Percentiles rank a stretch among this genome's conserved stretches.
phyloP scores from a whole-genome alignment of 2,113 vertebrate genomes.

The Argyrosomus japonicus region DNA sequence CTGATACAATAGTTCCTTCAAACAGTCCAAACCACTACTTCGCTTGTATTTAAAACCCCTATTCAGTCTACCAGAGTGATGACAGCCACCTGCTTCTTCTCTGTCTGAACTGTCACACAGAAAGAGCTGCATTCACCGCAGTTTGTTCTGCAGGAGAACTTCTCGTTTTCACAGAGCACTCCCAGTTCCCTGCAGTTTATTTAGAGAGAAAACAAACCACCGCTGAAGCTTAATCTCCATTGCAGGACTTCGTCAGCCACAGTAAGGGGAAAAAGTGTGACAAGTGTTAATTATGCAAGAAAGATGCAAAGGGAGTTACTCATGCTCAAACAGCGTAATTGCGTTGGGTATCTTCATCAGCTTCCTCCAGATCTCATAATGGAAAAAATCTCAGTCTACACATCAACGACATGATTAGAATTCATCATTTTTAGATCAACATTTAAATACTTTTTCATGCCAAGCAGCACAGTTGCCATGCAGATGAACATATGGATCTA shows the following conservation, averaged over 20 bases:
- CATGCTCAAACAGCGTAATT: conserved; percentile 72
- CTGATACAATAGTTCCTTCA: conserved; percentile 61
- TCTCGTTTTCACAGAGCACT: conserved; percentile 24
- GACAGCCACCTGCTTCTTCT: conserved; percentile 74
- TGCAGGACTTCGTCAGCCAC: conserved; percentile 6
- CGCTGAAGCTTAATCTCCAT: conserved; percentile 52
- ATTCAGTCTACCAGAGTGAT: conserved; percentile 43
- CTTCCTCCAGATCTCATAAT: conserved; percentile 46
- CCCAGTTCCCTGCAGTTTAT: conserved; percentile 58
- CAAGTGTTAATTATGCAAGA: conserved; percentile 69
- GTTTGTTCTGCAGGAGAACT: conserved; percentile 30
- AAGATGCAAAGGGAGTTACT: conserved; percentile 70
- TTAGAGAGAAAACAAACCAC: conserved; percentile 63
- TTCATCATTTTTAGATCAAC: conserved; percentile 51
- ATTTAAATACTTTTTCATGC: conserved; percentile 3
- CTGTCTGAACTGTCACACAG: conserved; percentile 51
- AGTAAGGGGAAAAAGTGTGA: conserved; percentile 11
- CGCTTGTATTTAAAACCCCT: conserved; percentile 48
- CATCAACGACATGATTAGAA: conserved; percentile 59
- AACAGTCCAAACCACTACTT: conserved; percentile 58
- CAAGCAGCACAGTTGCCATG: not conserved
- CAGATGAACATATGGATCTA: conserved; percentile 22
- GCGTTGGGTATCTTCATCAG: conserved; percentile 50
- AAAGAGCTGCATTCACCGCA: conserved; percentile 38
- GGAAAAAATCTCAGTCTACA: conserved; percentile 49